Conservation (phyloP, 1,140 invertebrate species). For the Leptestheria dahalacensis region DNA sequence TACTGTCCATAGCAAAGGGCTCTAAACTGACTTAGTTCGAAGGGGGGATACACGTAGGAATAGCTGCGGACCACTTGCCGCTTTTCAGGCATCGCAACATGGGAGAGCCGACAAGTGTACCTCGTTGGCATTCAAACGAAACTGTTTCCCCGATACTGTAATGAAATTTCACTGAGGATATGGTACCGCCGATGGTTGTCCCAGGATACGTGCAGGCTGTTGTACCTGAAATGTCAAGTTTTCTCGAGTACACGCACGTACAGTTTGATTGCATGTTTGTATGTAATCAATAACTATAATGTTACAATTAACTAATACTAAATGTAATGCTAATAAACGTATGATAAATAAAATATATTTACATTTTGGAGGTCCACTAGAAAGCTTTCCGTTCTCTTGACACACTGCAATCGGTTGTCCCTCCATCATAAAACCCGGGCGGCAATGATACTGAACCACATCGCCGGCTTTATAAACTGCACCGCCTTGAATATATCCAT, state of each 20-base stretch:
- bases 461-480: slow-evolving; percentile 62
- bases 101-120: slow-evolving; percentile 51
- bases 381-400: slow-evolving; percentile 77
- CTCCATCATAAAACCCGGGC: slow-evolving; percentile 73
- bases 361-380: slow-evolving; percentile 65
- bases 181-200: slow-evolving; percentile 62
- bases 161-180: slow-evolving; percentile 72
- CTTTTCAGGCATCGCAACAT: slow-evolving; percentile 59
- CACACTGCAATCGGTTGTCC: slow-evolving; percentile 68
- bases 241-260: no score
- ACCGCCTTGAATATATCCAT: slow-evolving; percentile 56
- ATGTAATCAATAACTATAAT: no score
- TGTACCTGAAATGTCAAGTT: no score
- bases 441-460: slow-evolving; percentile 68
- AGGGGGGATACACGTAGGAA: slow-evolving; percentile 40
- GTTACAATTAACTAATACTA: neutral
- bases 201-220: slow-evolving; percentile 71
- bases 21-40: no score
- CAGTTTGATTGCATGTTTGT: no score
- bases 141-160: slow-evolving; percentile 72
- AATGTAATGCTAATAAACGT: neutral
- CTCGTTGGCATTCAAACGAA: slow-evolving; percentile 63
- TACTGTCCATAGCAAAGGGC: no score
- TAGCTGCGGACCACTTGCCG: slow-evolving; percentile 69
- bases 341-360: slow-evolving; percentile 26